phyloP scores from a whole-genome alignment of 2,113 vertebrate species.

The Apaloderma vittatum region DNA sequence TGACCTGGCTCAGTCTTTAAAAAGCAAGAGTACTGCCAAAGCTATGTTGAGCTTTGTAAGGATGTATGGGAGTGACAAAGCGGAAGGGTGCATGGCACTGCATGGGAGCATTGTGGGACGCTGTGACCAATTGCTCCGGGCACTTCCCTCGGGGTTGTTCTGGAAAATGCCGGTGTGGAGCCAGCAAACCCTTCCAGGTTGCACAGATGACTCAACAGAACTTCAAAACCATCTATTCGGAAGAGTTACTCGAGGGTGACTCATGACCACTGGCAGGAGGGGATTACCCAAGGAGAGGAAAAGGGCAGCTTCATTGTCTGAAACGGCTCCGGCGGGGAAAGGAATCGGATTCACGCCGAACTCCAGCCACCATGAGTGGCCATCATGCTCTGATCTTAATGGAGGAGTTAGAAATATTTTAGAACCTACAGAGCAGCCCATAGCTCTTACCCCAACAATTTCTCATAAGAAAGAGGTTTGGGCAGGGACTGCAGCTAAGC shows the following conservation, averaged over 20 bases:
- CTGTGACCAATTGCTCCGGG: accelerated
- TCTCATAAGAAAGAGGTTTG: not conserved
- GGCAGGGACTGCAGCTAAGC: not conserved
- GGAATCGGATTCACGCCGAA: not conserved
- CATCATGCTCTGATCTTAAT: not conserved
- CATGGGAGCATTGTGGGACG: not conserved
- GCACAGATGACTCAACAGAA: constrained; percentile 16
- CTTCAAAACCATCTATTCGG: not conserved
- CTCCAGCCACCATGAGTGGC: not conserved
- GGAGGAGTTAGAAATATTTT: not conserved
- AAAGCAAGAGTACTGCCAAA: not conserved
- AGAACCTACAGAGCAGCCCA: not conserved
- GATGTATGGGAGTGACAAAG: not conserved
- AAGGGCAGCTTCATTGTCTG: not conserved
- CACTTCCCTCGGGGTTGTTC: not conserved
- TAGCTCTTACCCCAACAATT: not conserved
- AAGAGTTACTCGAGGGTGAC: constrained; percentile 17
- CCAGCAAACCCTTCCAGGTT: not conserved
- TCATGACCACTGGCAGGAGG: not conserved
- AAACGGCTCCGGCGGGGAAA: not conserved
- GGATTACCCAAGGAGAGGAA: not conserved
- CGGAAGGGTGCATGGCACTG: accelerated
- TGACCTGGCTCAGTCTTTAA: not conserved
- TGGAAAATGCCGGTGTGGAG: not conserved
- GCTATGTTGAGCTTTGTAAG: not conserved